A percentile compares a stretch with the other conserved stretches of the same genome.
Conservation (phyloP, 2,888 invertebrate genomes). For the Pemphredon lugubris region DNA sequence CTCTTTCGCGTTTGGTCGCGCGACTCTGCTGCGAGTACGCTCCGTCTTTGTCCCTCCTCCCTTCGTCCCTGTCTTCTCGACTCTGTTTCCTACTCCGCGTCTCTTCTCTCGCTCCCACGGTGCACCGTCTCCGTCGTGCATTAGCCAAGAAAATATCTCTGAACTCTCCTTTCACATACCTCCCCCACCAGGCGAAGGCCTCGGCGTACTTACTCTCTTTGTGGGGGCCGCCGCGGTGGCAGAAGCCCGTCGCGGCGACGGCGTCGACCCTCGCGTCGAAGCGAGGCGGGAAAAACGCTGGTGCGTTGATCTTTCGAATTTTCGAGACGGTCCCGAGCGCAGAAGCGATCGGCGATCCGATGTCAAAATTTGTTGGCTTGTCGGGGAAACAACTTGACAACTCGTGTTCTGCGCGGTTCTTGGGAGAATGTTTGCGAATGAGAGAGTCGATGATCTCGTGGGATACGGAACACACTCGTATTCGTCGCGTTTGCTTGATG, state of each 20-base stretch:
- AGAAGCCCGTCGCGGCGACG: no score
- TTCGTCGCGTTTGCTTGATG: no score
- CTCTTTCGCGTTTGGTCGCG: constrained; percentile 23
- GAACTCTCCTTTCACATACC: constrained; percentile 59
- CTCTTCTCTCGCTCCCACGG: constrained; percentile 4
- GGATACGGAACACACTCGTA: no score
- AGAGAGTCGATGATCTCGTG: no score
- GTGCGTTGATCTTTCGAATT: constrained; percentile 22
- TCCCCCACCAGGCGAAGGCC: constrained; percentile 41
- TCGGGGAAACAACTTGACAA: no score
- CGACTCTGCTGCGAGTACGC: constrained; percentile 17
- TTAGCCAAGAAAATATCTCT: constrained; percentile 51
- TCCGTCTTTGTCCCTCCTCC: constrained; percentile 11
- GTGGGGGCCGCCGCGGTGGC: neutral
- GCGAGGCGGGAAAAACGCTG: constrained; percentile 42
- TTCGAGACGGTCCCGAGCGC: no score
- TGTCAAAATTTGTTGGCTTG: no score
- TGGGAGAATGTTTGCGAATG: no score
- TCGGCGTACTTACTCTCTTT: constrained; percentile 33
- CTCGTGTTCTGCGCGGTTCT: no score
- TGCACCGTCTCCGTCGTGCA: constrained; percentile 35
- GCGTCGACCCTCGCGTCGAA: constrained; percentile 6
- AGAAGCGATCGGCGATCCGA: neutral
- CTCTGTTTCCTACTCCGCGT: neutral
- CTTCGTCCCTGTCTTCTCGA: constrained; percentile 1